Evolutionary conservation across 2,888 invertebrate genomes (phyloP).

Genomic region (Drosophila stalkeri): DNA sequence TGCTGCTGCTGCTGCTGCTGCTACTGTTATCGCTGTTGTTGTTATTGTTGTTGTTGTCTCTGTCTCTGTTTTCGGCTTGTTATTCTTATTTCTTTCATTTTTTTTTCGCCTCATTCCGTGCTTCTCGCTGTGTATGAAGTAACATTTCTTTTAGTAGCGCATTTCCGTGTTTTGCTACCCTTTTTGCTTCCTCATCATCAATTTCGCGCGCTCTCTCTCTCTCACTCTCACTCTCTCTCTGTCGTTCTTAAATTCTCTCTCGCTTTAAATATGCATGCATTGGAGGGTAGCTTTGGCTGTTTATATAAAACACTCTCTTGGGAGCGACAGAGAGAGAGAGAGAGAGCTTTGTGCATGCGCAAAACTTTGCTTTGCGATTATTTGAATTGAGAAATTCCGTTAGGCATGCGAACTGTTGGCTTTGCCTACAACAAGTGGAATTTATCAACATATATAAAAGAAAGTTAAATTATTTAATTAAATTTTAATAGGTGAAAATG

Average conservation of each 20-base stretch:
- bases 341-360: conserved; percentile 47
- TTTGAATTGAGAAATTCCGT: conserved; percentile 50
- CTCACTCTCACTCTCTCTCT: conserved; percentile 14
- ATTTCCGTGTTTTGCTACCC: conserved; percentile 79
- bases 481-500: background rate
- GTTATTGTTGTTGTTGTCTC: conserved; percentile 21
- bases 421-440: conserved; percentile 22
- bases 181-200: conserved; percentile 63
- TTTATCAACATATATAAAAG: background rate
- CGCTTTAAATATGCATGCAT: conserved; percentile 5
- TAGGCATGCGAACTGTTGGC: conserved; percentile 6
- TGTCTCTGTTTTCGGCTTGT: conserved; percentile 52
- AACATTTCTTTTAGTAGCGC: conserved; percentile 64
- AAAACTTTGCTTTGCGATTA: conserved; percentile 1
- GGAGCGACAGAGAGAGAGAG: conserved; percentile 9
- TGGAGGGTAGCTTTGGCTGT: conserved; percentile 30
- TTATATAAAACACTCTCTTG: conserved; percentile 5
- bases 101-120: conserved; percentile 25
- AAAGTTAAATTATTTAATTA: background rate
- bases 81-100: conserved; percentile 39
- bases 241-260: background rate
- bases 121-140: conserved; percentile 49
- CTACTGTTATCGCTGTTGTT: conserved; percentile 10
- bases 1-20: background rate
- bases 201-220: conserved; percentile 14